Conservation (phyloP, 2,888 invertebrate species). For the Neuroscelio doddi region DNA sequence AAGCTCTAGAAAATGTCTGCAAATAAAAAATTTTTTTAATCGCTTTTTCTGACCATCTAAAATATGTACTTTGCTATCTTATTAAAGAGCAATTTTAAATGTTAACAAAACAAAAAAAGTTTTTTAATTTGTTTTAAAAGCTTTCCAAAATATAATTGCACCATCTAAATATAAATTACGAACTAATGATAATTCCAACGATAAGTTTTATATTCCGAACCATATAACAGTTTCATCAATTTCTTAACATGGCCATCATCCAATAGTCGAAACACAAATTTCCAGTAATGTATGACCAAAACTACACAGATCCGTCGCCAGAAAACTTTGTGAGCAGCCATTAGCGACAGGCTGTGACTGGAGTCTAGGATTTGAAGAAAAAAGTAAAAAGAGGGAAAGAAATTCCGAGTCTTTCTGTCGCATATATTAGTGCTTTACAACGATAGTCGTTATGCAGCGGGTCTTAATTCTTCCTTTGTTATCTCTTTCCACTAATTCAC, state of each 20-base stretch:
- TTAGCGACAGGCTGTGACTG: constrained; percentile 38
- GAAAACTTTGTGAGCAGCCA: constrained; percentile 33
- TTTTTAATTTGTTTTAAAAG: too few relatives aligned
- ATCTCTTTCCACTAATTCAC: constrained; percentile 64
- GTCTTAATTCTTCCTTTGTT: constrained; percentile 68
- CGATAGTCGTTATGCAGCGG: constrained; percentile 33
- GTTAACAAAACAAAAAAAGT: too few relatives aligned
- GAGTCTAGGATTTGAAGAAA: constrained; percentile 38
- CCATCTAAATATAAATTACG: too few relatives aligned
- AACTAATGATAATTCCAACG: too few relatives aligned
- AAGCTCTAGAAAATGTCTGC: too few relatives aligned
- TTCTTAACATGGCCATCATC: constrained; percentile 6
- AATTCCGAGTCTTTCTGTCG: constrained; percentile 24
- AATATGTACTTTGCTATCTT: too few relatives aligned
- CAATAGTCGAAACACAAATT: constrained; percentile 25
- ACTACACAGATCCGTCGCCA: constrained; percentile 29
- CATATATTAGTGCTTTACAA: constrained; percentile 40
- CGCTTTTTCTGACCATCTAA: too few relatives aligned
- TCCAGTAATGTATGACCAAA: constrained; percentile 17
- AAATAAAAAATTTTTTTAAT: too few relatives aligned
- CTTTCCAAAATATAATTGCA: too few relatives aligned
- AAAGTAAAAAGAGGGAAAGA: constrained; percentile 19
- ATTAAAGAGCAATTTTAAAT: too few relatives aligned
- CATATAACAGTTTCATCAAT: constrained; percentile 4
- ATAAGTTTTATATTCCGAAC: too few relatives aligned